Base-by-base conservation (phyloP, 2,888 invertebrate genomes). In the Meliscaeva auricollis region DNA sequence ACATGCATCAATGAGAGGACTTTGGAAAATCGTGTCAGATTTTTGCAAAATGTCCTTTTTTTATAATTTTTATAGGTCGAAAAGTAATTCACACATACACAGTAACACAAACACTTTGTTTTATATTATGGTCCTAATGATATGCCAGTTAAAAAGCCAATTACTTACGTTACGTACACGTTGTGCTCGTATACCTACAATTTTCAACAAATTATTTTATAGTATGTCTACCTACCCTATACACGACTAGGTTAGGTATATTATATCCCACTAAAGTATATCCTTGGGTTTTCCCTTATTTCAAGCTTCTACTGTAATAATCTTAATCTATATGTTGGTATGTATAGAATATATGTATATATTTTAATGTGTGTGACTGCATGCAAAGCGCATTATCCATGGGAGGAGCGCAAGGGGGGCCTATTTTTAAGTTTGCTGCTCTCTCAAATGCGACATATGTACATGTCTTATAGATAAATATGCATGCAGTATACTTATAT, bases 311-410 rank as follows among this genome's bases (percentile, higher is more conserved):
- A 84, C 75, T 84, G 80, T 84, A 66, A 75, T 54, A 74, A 70
- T 75, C 80, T 73, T 72, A 84, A 75, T 84, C 74, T 79, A 9
- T 38, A 9, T 38, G 38, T 26, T 26, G 7, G 11, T 38, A 38
- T 38, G 9, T 38, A 9, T 38, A 38, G 3, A 38, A 3, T 8
- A 38, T n/a, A n/a, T n/a, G n/a, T n/a, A 64, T 56, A 54, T 44
- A 6, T 50, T 48, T 72, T 70, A 32, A 62, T 84, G 38, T 80
- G 68, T 75, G 80, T 41, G 66, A 66, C 56, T 72, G 80, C 70
- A 62, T 74, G 58, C 80, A 79, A 80, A 84, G 84, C 80, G 84
- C 84, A 84, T 84, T 84, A 84, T 76, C 66, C 84, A 66, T 66
- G 52, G 79, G 44, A 80, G 79, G 44, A 80, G 70, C 66, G 58